Base-by-base conservation (phyloP, 53 echinoderm and acorn worm species). In the Zoroaster sp. region DNA sequence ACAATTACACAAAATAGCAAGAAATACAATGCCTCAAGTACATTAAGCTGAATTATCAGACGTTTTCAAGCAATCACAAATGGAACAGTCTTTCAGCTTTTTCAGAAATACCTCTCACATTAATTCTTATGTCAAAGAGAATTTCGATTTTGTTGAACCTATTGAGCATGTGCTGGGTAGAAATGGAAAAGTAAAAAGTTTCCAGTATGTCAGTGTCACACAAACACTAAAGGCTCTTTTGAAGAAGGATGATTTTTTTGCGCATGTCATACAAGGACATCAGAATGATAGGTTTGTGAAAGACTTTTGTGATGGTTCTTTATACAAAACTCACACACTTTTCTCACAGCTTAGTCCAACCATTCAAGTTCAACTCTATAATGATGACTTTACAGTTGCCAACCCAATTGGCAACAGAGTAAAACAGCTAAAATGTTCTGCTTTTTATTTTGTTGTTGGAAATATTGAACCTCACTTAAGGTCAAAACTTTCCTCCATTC, bases 201-300 rank as follows among this genome's bases (percentile, higher is more conserved):
- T 78, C 17, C 70, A 87, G 38, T 91, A 91, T 91, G 91, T 91
- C 3, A 67, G 87, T 33, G 77, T 91, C 20, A 66, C 77, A 17
- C 13, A 91, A 20, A 69, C 91, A 87, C 31, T 91, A 6, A 20
- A 49, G 20, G 51, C 35, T 4, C 54, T 87, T 34, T 46, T 91
- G 38, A 49, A 67, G 35, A 47, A 70, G 51, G 87, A 77, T 38
- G 87, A 87, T 87, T 45, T 87, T 18, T 72, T 87, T 49, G 66
- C 91, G 3, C 42, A 90, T 30, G 75, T 90, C 20, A 32, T 73
- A 14, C 72, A 90, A 83, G 91, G 91, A 0, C 91, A 90, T 85
- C 35, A 49, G 1, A 44, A 40, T 40, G 39, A 33, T 6, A 35
- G 28, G 20, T 74, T 72, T 20, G 30, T 31, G 1, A 74, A 63